phyloP scores from a whole-genome alignment of 2,797 vertebrate genomes.

The Triplophysa bombifrons region DNA sequence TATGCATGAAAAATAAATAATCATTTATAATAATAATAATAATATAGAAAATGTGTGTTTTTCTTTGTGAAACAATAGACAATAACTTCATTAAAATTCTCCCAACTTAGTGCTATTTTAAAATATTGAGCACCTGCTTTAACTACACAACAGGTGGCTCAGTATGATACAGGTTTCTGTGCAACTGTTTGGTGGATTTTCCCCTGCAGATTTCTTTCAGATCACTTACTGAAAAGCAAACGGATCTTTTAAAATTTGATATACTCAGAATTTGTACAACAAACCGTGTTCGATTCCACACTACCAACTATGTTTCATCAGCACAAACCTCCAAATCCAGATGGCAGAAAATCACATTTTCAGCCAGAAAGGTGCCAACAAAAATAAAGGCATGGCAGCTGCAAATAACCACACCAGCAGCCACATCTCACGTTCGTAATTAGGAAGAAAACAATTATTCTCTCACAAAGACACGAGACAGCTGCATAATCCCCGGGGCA shows the following conservation, averaged over 20 bases:
- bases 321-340: slow-evolving; percentile 44
- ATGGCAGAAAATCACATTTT: slow-evolving; percentile 43
- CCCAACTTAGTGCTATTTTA: not conserved
- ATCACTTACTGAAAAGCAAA: not conserved
- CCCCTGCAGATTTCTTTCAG: not conserved
- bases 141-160: not conserved
- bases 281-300: slow-evolving; percentile 27
- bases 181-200: slow-evolving; percentile 1
- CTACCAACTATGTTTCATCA: slow-evolving; percentile 47
- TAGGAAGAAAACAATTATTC: slow-evolving; percentile 49
- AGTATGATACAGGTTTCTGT: not conserved
- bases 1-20: too few species aligned
- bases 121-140: not conserved
- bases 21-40: too few species aligned
- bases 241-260: slow-evolving; percentile 9
- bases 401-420: slow-evolving; percentile 41
- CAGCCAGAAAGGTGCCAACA: slow-evolving; percentile 44
- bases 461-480: slow-evolving; percentile 41
- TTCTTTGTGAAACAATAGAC: not conserved
- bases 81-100: not conserved
- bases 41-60: not conserved
- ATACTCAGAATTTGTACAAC: slow-evolving; percentile 8
- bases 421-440: slow-evolving; percentile 46
- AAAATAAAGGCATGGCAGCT: slow-evolving; percentile 43
- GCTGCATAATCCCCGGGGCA: slow-evolving; percentile 47